These are phyloP conservation scores for Eupithecia abbreviata DNA, from an alignment of 2,888 invertebrate species.

Conservation along the genomic window DNA sequence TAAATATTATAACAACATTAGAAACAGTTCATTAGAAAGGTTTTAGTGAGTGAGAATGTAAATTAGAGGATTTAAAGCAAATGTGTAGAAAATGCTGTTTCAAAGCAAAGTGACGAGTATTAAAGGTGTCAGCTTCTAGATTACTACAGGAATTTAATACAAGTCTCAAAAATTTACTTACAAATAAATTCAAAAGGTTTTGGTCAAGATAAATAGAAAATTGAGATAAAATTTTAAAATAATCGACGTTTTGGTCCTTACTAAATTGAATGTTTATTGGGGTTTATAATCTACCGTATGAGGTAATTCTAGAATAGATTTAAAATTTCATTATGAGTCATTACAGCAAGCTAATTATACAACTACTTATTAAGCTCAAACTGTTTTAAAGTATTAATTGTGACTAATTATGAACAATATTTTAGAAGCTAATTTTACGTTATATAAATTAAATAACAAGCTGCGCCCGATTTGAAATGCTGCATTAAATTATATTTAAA, in stretches of 20 bases:
- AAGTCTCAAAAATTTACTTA: conserved; percentile 69
- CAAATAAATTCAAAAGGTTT: conserved; percentile 64
- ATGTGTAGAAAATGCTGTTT: conserved; percentile 59
- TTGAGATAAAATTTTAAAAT: conserved; percentile 56
- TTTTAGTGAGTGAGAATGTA: conserved; percentile 53
- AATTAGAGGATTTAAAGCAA: conserved; percentile 64
- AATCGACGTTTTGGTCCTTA: conserved; percentile 68
- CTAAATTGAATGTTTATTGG: conserved; percentile 58
- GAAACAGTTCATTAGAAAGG: conserved; percentile 45
- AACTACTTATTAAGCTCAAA: conserved; percentile 52
- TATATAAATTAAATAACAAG: conserved; percentile 9
- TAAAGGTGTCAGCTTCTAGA: conserved; percentile 62
- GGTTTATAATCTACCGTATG: conserved; percentile 52
- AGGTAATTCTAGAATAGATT: conserved; percentile 52
- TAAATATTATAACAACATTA: conserved; percentile 58
- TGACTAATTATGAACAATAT: conserved; percentile 27
- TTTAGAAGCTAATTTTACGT: conserved; percentile 25
- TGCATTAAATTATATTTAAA: background rate
- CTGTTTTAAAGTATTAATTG: conserved; percentile 43
- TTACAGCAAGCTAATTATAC: conserved; percentile 56
- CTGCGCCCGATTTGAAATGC: background rate
- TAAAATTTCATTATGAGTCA: conserved; percentile 50
- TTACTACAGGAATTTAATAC: conserved; percentile 64
- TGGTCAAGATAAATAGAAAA: conserved; percentile 66
- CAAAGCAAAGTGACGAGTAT: conserved; percentile 67